phyloP scores from a whole-genome alignment of 2,797 vertebrate species.

The Cyclura pinguis region DNA sequence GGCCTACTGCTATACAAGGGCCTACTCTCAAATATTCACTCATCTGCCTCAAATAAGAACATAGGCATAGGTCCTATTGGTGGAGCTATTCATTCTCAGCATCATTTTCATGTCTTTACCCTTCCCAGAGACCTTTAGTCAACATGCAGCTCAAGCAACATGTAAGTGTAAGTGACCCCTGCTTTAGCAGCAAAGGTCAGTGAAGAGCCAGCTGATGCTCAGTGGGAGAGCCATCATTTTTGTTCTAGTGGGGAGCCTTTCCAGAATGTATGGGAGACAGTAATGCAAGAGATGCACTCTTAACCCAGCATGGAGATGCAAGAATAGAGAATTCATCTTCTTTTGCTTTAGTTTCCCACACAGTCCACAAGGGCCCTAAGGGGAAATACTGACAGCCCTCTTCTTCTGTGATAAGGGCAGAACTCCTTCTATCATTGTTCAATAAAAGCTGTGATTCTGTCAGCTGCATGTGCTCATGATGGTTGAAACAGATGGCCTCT shows the following conservation, averaged over 20 bases:
- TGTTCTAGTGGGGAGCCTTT: neutral
- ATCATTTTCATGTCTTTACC: neutral
- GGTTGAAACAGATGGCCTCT: neutral
- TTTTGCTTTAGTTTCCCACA: neutral
- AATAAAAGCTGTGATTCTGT: constrained; percentile 7
- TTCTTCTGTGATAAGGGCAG: neutral
- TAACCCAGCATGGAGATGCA: neutral
- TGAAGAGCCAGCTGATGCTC: neutral
- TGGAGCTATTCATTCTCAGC: neutral
- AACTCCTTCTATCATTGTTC: neutral
- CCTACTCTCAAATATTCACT: neutral
- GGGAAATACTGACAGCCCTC: too few species aligned
- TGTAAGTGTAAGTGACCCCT: too few species aligned
- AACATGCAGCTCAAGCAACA: neutral
- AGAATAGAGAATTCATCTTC: neutral
- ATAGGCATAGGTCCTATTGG: neutral
- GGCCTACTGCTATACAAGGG: neutral
- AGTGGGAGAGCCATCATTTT: neutral
- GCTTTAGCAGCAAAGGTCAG: neutral
- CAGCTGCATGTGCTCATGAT: neutral
- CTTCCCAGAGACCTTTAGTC: neutral
- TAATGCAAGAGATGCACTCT: neutral
- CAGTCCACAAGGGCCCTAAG: neutral
- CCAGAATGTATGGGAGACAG: neutral
- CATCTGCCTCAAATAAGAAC: neutral